These are phyloP conservation scores for Drosophila prosaltans DNA, from an alignment of 1,140 invertebrate genomes.

Conservation along the genomic window DNA sequence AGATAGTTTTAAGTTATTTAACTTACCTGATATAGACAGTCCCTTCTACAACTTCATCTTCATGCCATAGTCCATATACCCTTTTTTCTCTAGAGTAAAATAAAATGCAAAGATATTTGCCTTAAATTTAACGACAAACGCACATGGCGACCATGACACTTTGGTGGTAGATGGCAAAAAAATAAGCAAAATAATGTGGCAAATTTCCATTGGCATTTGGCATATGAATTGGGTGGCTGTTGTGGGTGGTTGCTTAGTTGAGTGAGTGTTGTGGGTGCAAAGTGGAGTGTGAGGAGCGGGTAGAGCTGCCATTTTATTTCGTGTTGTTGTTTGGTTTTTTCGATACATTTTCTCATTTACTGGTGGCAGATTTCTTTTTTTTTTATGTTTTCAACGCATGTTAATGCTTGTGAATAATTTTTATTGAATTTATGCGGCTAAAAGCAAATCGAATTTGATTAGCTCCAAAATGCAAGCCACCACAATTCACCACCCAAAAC, in stretches of 20 bases:
- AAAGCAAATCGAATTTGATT: conserved; percentile 55
- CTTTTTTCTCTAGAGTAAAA: not conserved
- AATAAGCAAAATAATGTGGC: conserved; percentile 45
- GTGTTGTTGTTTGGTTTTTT: conserved; percentile 32
- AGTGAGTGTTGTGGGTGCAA: conserved; percentile 16
- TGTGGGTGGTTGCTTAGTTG: not conserved
- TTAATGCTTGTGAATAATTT: conserved; percentile 78
- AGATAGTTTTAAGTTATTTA: no score
- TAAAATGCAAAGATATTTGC: conserved; percentile 34
- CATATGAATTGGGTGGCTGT: not conserved
- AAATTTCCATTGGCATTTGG: conserved; percentile 62
- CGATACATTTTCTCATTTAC: conserved; percentile 58
- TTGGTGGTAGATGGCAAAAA: conserved; percentile 61
- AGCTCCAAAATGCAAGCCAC: conserved; percentile 2
- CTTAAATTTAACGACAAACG: conserved; percentile 63
- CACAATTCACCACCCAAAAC: no score
- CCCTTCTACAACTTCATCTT: not conserved
- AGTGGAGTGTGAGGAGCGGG: conserved; percentile 32
- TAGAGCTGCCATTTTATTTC: conserved; percentile 48
- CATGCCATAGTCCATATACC: not conserved
- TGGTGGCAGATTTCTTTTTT: conserved; percentile 60
- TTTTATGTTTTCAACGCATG: conserved; percentile 67
- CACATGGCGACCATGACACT: conserved; percentile 60
- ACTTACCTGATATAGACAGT: no score
- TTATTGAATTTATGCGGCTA: conserved; percentile 69